Conservation (phyloP, 1,140 invertebrate species). For the Temnothorax curvispinosus region DNA sequence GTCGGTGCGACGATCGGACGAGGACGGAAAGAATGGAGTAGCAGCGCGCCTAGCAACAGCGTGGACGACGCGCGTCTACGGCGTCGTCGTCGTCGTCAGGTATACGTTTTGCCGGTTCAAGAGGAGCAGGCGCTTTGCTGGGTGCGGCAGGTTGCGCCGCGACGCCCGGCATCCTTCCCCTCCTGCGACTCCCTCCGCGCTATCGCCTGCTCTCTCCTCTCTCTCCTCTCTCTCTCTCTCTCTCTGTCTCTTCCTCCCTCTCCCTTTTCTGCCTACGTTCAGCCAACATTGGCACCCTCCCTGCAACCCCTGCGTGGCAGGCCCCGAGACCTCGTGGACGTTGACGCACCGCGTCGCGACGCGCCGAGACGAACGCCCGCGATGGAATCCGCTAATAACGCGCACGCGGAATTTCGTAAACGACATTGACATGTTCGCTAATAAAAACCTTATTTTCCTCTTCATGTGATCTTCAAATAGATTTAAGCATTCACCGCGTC, state of each 20-base stretch:
- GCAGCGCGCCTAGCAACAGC: constrained; percentile 78
- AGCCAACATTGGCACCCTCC: constrained; percentile 35
- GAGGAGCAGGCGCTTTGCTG: constrained; percentile 80
- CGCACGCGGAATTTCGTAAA: constrained; percentile 9
- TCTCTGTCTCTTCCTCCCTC: background rate
- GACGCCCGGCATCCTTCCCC: constrained; percentile 76
- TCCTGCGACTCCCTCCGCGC: constrained; percentile 34
- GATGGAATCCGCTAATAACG: constrained; percentile 47
- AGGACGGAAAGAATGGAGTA: constrained; percentile 53
- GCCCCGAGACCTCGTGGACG: constrained; percentile 31
- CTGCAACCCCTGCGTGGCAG: constrained; percentile 53
- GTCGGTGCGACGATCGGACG: constrained; percentile 58
- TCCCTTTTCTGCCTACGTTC: background rate
- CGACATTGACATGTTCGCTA: background rate
- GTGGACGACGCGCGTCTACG: constrained; percentile 64
- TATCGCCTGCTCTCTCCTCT: background rate
- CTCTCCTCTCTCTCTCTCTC: background rate
- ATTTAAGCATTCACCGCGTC: background rate
- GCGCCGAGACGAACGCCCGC: constrained; percentile 48
- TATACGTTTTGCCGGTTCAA: constrained; percentile 72
- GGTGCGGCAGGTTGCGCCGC: constrained; percentile 83
- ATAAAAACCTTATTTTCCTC: background rate
- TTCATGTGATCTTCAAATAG: background rate
- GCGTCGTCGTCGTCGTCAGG: constrained; percentile 64
- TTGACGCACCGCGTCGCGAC: constrained; percentile 5